A percentile compares a stretch with the other conserved stretches of the same genome.
Evolutionary conservation across 2,797 vertebrate genomes (phyloP).

Genomic region (Trachops cirrhosus): DNA sequence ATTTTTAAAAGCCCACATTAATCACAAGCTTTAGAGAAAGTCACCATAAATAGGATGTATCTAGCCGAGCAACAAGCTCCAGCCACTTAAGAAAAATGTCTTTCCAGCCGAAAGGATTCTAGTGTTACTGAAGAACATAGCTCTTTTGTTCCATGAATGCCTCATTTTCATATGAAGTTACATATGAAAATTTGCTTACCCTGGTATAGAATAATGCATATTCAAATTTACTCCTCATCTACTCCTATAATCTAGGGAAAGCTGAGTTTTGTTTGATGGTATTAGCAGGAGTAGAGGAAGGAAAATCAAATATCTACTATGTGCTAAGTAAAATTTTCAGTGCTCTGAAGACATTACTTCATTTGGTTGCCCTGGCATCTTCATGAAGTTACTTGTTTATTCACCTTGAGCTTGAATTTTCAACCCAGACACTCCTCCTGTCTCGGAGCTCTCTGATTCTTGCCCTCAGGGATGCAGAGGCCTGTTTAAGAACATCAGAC

Average conservation of each 20-base stretch:
- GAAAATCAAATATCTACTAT: neutral
- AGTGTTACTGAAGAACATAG: neutral
- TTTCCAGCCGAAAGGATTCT: neutral
- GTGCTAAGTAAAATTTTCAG: neutral
- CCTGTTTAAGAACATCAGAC: neutral
- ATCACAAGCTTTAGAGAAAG: conserved; percentile 76
- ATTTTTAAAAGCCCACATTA: conserved; percentile 80
- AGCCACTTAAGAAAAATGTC: conserved; percentile 62
- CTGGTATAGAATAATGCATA: neutral
- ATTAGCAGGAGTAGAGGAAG: neutral
- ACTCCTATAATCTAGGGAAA: neutral
- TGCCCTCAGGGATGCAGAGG: neutral
- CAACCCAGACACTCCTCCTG: neutral
- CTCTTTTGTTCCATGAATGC: conserved; percentile 9
- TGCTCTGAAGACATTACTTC: neutral
- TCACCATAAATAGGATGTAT: conserved; percentile 73
- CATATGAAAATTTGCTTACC: neutral
- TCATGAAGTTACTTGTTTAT: neutral
- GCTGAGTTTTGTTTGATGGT: neutral
- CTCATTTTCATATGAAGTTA: conserved; percentile 18
- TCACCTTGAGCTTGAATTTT: neutral
- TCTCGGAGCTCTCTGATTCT: neutral
- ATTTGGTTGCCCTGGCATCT: neutral
- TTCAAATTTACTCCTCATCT: neutral
- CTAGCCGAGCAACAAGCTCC: conserved; percentile 58